Evolutionary conservation across 1,140 invertebrate species (phyloP).

Genomic region (Muscidifurax raptorellus): DNA sequence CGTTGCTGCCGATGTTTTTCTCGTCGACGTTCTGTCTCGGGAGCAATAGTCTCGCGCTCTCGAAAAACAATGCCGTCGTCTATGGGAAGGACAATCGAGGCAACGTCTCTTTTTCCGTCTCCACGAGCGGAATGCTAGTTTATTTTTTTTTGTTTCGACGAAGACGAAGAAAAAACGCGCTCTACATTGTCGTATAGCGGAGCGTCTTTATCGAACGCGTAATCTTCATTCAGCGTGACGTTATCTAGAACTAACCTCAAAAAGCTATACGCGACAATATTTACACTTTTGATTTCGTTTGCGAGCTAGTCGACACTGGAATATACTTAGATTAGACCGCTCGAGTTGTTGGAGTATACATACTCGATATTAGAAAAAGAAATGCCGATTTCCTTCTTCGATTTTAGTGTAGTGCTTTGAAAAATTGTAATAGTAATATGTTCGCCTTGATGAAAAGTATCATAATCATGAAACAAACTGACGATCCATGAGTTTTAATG

Average conservation of each 20-base stretch:
- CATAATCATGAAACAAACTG: neutral
- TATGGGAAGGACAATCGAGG: neutral
- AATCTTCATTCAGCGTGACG: neutral
- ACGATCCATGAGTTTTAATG: neutral
- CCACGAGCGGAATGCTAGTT: too few relatives aligned
- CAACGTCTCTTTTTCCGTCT: neutral
- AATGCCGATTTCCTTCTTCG: too few relatives aligned
- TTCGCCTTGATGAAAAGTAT: neutral
- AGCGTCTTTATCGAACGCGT: neutral
- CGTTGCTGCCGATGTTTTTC: neutral
- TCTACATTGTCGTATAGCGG: neutral
- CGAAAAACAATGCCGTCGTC: neutral
- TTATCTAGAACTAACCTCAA: slow-evolving; percentile 31
- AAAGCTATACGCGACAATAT: slow-evolving; percentile 7
- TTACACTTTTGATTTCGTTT: slow-evolving; percentile 27
- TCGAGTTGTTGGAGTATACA: too few relatives aligned
- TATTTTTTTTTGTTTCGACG: too few relatives aligned
- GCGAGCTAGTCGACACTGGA: neutral
- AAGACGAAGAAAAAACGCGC: too few relatives aligned
- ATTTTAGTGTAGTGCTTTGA: too few relatives aligned
- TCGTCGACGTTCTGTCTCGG: neutral
- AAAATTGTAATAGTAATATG: neutral
- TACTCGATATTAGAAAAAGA: too few relatives aligned
- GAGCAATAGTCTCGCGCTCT: neutral
- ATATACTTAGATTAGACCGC: too few relatives aligned